Conservation (phyloP, 2,888 invertebrate genomes). For the Metallyticus violacea region DNA sequence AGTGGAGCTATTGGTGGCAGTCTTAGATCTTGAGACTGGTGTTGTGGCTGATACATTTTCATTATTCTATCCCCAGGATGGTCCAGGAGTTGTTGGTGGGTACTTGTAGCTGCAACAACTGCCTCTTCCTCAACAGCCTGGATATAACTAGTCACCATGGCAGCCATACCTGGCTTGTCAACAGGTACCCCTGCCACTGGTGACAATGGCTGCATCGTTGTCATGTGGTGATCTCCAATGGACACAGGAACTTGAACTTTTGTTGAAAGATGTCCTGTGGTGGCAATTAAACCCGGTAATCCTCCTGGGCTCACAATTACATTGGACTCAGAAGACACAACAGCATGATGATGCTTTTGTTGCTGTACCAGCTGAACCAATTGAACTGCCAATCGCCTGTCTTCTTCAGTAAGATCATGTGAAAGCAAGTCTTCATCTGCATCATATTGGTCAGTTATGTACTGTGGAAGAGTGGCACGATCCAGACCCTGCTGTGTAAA, state of each 20-base stretch:
- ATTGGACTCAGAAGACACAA: constrained; percentile 28
- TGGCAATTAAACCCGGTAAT: constrained; percentile 7
- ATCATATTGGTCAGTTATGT: constrained; percentile 31
- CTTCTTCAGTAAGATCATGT: constrained; percentile 55
- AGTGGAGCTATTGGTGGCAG: constrained; percentile 39
- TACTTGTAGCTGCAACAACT: constrained; percentile 10
- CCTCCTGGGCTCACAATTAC: constrained; percentile 31
- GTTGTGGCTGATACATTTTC: constrained; percentile 30
- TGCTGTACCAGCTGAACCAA: constrained; percentile 60
- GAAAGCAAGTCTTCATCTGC: constrained; percentile 38
- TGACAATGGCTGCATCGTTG: constrained; percentile 28
- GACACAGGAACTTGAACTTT: constrained; percentile 24
- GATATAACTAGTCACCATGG: constrained; percentile 40
- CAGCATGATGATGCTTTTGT: constrained; percentile 46
- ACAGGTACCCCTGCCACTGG: constrained; percentile 35
- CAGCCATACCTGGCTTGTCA: constrained; percentile 38
- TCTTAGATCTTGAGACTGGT: constrained; percentile 31
- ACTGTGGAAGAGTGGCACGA: constrained; percentile 24
- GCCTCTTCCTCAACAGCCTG: constrained; percentile 39
- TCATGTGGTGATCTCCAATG: constrained; percentile 28
- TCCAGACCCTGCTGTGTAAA: constrained; percentile 26
- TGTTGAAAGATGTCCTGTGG: background rate
- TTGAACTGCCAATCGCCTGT: constrained; percentile 58
- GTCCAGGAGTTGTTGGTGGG: constrained; percentile 6
- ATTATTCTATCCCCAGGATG: constrained; percentile 27